These are phyloP conservation scores for Leptinotarsa texana DNA, from an alignment of 1,140 invertebrate genomes.

Conservation along the genomic window DNA sequence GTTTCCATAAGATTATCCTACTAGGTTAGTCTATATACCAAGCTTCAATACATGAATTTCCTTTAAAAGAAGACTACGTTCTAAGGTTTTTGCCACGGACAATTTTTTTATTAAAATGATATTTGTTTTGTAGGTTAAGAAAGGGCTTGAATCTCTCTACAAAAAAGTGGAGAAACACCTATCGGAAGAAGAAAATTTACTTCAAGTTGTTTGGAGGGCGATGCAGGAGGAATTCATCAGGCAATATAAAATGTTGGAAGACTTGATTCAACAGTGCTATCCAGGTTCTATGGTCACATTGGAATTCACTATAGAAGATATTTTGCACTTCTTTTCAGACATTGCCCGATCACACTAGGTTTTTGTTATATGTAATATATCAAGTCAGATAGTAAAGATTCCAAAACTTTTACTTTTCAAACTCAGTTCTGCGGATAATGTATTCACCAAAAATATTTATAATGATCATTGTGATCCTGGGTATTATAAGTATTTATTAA, in stretches of 20 bases:
- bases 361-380: background rate
- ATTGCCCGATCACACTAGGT: conserved; percentile 91
- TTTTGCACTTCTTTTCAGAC: conserved; percentile 96
- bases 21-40: no score
- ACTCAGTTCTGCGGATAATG: no score
- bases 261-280: conserved; percentile 94
- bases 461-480: no score
- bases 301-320: conserved; percentile 96
- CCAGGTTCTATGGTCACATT: conserved; percentile 92
- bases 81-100: no score
- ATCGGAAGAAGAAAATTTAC: conserved; percentile 90
- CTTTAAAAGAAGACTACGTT: no score
- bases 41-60: no score
- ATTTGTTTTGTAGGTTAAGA: conserved; percentile 71
- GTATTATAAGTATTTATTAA: no score
- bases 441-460: no score
- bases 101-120: no score
- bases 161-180: conserved; percentile 97
- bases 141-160: conserved; percentile 92
- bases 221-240: conserved; percentile 99
- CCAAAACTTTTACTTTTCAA: no score
- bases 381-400: no score
- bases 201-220: conserved; percentile 97
- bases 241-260: conserved; percentile 93
- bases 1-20: no score